These are phyloP conservation scores for Lepas anatifera DNA, from an alignment of 2,888 invertebrate genomes.

Conservation along the genomic window DNA sequence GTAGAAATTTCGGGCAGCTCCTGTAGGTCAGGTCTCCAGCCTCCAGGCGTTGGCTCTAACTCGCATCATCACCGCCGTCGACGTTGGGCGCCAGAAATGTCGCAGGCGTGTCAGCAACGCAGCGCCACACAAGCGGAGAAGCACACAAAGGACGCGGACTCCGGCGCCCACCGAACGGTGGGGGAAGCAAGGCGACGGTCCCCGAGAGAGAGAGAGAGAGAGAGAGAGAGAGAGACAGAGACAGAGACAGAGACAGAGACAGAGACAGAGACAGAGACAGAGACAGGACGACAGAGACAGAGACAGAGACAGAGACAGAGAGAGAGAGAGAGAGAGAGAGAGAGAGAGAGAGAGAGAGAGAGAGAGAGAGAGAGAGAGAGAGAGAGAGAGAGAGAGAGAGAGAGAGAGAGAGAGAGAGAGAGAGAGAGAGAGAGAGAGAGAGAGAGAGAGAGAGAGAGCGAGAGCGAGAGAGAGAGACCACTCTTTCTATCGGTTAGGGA, in stretches of 20 bases:
- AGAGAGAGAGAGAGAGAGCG: not conserved
- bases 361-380: not conserved
- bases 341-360: not conserved
- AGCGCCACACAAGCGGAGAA: no score
- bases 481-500: no score
- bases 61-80: no score
- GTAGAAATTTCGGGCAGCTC: no score
- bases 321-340: not conserved
- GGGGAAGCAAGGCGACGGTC: no score
- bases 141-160: no score
- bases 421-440: not conserved
- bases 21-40: no score
- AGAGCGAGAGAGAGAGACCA: not conserved
- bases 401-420: conserved; percentile 2
- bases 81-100: no score
- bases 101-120: no score
- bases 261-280: not conserved
- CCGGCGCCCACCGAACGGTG: no score
- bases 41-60: no score
- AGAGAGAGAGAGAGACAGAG: not conserved
- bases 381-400: no score
- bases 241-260: not conserved
- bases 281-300: not conserved
- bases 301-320: conserved; percentile 16
- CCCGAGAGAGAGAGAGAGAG: not conserved